Evolutionary conservation across 2,113 vertebrate species (phyloP).

Genomic region (Boleophthalmus pectinirostris): DNA sequence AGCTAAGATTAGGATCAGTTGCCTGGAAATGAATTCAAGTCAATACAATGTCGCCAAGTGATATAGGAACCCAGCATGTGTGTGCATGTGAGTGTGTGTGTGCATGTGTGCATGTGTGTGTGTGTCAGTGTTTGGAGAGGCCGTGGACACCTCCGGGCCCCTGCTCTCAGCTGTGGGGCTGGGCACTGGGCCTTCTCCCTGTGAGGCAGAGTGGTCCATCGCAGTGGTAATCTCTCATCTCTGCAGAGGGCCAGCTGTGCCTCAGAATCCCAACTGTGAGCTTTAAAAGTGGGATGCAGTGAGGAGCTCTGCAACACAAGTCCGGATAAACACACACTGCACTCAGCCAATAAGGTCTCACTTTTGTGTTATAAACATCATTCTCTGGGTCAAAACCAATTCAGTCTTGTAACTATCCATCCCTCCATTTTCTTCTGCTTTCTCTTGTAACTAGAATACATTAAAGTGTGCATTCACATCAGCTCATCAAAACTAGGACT

Average conservation of each 20-base stretch:
- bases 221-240: slow-evolving; percentile 59
- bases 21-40: too few relatives aligned
- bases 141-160: slow-evolving; percentile 52
- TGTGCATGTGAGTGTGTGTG: neutral
- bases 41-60: too few relatives aligned
- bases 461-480: too few relatives aligned
- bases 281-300: slow-evolving; percentile 29
- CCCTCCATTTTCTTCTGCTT: too few relatives aligned
- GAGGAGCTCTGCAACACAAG: slow-evolving; percentile 26
- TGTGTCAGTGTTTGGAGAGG: neutral
- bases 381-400: too few relatives aligned
- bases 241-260: slow-evolving; percentile 56
- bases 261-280: slow-evolving; percentile 38
- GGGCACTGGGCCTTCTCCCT: slow-evolving; percentile 49
- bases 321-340: slow-evolving; percentile 12
- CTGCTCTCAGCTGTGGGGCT: slow-evolving; percentile 58
- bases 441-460: too few relatives aligned
- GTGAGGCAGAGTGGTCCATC: slow-evolving; percentile 50
- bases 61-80: too few relatives aligned
- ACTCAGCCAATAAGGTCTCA: neutral
- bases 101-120: neutral
- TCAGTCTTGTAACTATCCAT: too few relatives aligned
- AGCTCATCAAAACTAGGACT: too few relatives aligned
- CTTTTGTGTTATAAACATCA: too few relatives aligned
- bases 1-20: too few relatives aligned